Evolutionary conservation across 2,888 invertebrate species (phyloP).

Genomic region (Polyommatus icarus): DNA sequence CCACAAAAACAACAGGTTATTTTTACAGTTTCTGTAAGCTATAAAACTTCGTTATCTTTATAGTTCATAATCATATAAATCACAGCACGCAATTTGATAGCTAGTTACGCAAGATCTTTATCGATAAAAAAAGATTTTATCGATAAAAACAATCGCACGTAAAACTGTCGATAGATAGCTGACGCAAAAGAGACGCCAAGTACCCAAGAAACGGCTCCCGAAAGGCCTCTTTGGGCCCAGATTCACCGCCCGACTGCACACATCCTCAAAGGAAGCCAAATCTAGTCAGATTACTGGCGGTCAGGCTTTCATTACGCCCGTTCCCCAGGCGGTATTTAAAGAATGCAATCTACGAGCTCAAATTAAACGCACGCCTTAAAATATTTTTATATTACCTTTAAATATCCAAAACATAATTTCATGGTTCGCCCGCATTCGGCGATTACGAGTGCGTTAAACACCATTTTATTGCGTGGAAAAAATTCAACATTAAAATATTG

Average conservation of each 20-base stretch:
- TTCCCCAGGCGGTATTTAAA: conserved; percentile 13
- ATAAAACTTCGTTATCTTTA: background rate
- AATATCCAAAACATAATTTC: conserved; percentile 18
- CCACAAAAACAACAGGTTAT: background rate
- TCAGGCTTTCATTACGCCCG: background rate
- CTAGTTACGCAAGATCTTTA: background rate
- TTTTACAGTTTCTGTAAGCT: background rate
- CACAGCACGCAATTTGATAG: background rate
- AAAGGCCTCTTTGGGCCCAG: conserved; percentile 7
- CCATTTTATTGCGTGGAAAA: conserved; percentile 27
- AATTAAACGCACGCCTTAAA: background rate
- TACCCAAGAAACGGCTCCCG: conserved; percentile 21
- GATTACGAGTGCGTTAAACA: conserved; percentile 22
- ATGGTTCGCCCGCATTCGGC: conserved; percentile 9
- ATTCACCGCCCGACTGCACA: conserved; percentile 16
- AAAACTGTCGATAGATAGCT: conserved; percentile 16
- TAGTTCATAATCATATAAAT: conserved; percentile 1
- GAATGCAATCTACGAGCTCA: background rate
- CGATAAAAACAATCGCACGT: background rate
- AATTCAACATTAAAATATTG: conserved; percentile 38
- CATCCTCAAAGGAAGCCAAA: conserved; percentile 12
- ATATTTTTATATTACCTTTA: conserved; percentile 19
- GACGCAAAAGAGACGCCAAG: conserved; percentile 3
- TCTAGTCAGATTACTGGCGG: conserved; percentile 12
- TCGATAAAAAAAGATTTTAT: background rate